Evolutionary conservation across 2,797 vertebrate genomes (phyloP).

Genomic region (Macrochelys suwanniensis): DNA sequence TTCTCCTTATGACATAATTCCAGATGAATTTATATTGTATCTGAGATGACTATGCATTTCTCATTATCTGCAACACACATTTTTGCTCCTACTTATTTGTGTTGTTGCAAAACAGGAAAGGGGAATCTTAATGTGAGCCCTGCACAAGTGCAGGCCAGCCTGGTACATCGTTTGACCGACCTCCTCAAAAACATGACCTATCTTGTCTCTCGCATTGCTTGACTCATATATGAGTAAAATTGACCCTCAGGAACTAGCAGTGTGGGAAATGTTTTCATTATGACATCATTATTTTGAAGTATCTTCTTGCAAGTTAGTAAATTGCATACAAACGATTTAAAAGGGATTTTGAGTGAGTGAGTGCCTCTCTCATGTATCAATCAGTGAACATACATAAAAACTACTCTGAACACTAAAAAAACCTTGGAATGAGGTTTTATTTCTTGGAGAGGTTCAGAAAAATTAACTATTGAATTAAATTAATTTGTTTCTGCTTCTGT

Average conservation of each 20-base stretch:
- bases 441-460: not conserved
- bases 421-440: not conserved
- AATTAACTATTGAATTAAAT: not conserved
- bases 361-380: not conserved
- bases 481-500: slow-evolving; percentile 29
- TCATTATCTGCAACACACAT: not conserved
- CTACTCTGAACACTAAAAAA: not conserved
- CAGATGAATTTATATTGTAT: not conserved
- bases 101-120: not conserved
- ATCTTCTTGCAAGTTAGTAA: not conserved
- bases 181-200: not conserved
- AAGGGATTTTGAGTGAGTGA: not conserved
- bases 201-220: not conserved
- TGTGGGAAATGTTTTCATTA: not conserved
- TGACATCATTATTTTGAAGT: not conserved
- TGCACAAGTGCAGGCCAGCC: not conserved
- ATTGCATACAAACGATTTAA: not conserved
- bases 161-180: not conserved
- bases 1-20: not conserved
- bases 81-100: not conserved
- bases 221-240: not conserved
- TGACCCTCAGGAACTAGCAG: not conserved
- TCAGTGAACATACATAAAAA: not conserved
- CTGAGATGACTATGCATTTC: not conserved
- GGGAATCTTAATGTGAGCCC: not conserved